A percentile compares a stretch with the other conserved stretches of the same genome.
phyloP scores from a whole-genome alignment of 2,888 invertebrate genomes.

The Drosophila atroscutellata region DNA sequence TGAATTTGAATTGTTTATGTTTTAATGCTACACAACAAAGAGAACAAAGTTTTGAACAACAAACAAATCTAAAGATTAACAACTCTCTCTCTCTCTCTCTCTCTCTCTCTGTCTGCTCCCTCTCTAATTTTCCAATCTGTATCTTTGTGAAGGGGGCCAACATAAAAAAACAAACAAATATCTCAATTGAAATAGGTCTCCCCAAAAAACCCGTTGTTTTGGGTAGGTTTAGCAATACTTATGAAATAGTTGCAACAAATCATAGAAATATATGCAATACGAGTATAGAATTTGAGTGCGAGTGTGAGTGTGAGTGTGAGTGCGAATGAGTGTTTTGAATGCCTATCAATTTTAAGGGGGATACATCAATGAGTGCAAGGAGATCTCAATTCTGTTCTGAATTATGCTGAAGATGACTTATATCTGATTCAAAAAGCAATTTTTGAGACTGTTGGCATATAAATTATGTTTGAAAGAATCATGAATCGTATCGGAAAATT shows the following conservation, averaged over 20 bases:
- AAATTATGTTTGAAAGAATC: background rate
- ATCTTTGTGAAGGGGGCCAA: constrained; percentile 34
- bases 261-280: constrained; percentile 45
- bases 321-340: constrained; percentile 18
- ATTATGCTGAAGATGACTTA: background rate
- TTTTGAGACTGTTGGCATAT: background rate
- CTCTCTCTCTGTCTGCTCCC: background rate
- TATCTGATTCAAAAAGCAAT: background rate
- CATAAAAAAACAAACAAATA: constrained; percentile 30
- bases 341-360: background rate
- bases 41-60: constrained; percentile 11
- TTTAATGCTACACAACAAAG: background rate
- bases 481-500: background rate
- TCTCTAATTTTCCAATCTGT: background rate
- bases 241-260: constrained; percentile 40
- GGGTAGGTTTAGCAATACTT: constrained; percentile 45
- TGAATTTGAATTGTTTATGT: constrained; percentile 27
- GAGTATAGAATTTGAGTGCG: constrained; percentile 25
- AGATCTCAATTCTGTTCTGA: background rate
- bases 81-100: background rate
- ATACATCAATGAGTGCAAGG: background rate
- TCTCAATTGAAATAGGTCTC: constrained; percentile 42
- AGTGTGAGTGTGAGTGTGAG: constrained; percentile 1
- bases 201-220: background rate
- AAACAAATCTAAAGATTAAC: background rate